A percentile compares a stretch with the other conserved stretches of the same genome.
Evolutionary conservation across 2,113 vertebrate species (phyloP).

Genomic region (Lepus americanus): DNA sequence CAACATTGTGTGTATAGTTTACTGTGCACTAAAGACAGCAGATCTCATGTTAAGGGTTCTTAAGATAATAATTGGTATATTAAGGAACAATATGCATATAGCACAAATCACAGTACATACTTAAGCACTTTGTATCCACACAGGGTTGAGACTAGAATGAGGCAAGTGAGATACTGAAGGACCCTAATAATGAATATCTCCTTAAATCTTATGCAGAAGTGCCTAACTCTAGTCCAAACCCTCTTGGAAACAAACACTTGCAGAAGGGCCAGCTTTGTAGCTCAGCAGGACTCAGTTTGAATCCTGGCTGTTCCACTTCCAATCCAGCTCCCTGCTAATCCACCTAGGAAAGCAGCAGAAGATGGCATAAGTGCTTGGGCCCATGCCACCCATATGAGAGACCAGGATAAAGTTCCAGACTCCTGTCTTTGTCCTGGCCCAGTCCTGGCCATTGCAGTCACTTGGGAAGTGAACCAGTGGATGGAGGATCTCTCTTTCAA

Average conservation of each 20-base stretch:
- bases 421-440: no score
- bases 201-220: not conserved
- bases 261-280: no score
- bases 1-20: not conserved
- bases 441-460: no score
- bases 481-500: no score
- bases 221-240: not conserved
- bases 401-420: no score
- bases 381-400: no score
- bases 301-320: no score
- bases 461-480: no score
- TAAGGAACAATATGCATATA: not conserved
- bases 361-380: no score
- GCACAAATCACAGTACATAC: not conserved
- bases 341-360: no score
- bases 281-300: no score
- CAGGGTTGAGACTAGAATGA: not conserved
- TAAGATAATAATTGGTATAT: not conserved
- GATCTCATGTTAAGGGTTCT: not conserved
- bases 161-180: not conserved
- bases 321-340: no score
- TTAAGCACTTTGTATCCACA: not conserved
- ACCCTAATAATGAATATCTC: not conserved
- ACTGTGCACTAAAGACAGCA: not conserved
- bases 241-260: not conserved